Base-by-base conservation (phyloP, 2,797 vertebrate genomes). In the Melanotaenia maccullochi region DNA sequence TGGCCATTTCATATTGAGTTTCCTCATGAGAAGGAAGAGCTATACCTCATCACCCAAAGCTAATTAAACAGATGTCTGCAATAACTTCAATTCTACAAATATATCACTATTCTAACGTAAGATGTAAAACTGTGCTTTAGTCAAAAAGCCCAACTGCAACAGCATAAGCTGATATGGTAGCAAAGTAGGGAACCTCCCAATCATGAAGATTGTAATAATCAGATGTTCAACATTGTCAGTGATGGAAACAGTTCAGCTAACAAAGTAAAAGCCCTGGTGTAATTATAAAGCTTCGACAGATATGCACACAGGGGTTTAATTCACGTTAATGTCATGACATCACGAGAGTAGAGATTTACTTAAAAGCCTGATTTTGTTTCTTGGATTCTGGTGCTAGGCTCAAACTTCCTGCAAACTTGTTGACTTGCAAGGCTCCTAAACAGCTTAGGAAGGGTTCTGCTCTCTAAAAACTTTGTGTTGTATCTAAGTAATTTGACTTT, bases 291-390 rank as follows among this genome's bases (percentile, higher is more conserved):
- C 65, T 59, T 54, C 49, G 1, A 22, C 67, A 68, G 60, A 90
- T 90, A 78, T 85, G 70, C 82, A 87, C 83, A 52, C 42, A 72
- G 40, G 60, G 79, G 65, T 82, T 87, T 88, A 73, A 78, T 81
- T 69, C 64, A 47, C 7, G 35, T 51, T 75, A 64, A 75, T 82
- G 76, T 71, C 80, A 73, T 3, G 1, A 2, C 16, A 47, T 87
- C 81, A 83, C 68, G 1, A 64, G 65, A 73, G 76, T 55, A 4
- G 4, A 38, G 51, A 58, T 64, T 58, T 58, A 38, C 44, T 52
- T 72, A 59, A 68, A 81, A 54, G 66, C 20, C 30, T 35, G 24
- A 16, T 52, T 72, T 78, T 47, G 36, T 47, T 30, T 14, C 54
- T 38, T 28, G 44, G 47, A 66, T 36, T 57, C 51, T 76, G 36